A percentile compares a stretch with the other conserved stretches of the same genome.
These are phyloP conservation scores for Erebia palarica DNA, from an alignment of 2,888 invertebrate species.

Conservation along the genomic window DNA sequence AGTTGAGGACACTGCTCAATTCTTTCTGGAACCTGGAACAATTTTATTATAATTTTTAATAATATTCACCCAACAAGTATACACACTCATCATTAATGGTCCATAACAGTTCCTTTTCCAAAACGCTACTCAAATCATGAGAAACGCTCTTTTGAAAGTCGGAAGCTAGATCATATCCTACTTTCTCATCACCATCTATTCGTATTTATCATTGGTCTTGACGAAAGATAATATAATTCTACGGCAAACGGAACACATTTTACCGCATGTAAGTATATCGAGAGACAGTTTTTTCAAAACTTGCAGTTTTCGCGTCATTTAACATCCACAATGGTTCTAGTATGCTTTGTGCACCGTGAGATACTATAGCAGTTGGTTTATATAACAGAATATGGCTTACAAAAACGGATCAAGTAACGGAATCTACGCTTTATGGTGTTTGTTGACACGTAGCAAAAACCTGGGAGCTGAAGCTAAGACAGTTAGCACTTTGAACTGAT, in stretches of 20 bases:
- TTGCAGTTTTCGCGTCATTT: slow-evolving; percentile 29
- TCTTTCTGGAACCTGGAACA: slow-evolving; percentile 71
- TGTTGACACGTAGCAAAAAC: slow-evolving; percentile 50
- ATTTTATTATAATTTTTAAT: background rate
- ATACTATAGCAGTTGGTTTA: slow-evolving; percentile 28
- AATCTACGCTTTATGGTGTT: slow-evolving; percentile 45
- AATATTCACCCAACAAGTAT: background rate
- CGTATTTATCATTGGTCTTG: background rate
- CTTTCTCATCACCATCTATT: slow-evolving; percentile 13
- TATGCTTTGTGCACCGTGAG: slow-evolving; percentile 34
- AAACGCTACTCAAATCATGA: slow-evolving; percentile 39
- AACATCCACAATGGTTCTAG: slow-evolving; percentile 31
- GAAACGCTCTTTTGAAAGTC: slow-evolving; percentile 40
- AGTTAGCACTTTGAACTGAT: slow-evolving; percentile 10
- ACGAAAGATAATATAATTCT: slow-evolving; percentile 17
- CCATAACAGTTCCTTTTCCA: background rate
- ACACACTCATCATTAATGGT: background rate
- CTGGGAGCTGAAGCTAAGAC: slow-evolving; percentile 40
- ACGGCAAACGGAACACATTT: slow-evolving; percentile 3
- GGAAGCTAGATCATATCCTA: slow-evolving; percentile 6
- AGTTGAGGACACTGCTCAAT: slow-evolving; percentile 67
- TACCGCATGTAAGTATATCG: slow-evolving; percentile 5
- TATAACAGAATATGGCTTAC: slow-evolving; percentile 28
- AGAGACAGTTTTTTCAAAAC: slow-evolving; percentile 4
- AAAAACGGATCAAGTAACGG: slow-evolving; percentile 51